Percentiles rank a stretch among this genome's conserved stretches.
phyloP scores from a whole-genome alignment of 2,113 vertebrate genomes.

The Callipepla californica region DNA sequence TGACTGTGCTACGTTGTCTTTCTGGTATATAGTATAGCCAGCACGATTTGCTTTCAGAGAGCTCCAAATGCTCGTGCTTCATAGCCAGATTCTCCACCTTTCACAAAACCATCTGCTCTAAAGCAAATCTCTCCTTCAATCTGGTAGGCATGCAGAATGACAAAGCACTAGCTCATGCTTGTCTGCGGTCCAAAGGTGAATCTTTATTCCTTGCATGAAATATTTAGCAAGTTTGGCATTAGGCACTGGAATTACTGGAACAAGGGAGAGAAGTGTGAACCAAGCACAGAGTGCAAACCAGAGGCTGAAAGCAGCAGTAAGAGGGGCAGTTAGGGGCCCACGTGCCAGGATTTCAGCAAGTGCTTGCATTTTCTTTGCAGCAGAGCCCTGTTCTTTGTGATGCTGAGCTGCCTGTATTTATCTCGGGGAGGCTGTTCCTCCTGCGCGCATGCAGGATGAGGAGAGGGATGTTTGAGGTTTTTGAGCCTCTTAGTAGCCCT shows the following conservation, averaged over 20 bases:
- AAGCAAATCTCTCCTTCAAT: not conserved
- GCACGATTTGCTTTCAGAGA: accelerated
- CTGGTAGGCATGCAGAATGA: accelerated
- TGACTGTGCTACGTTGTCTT: not conserved
- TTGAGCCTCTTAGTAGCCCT: not conserved
- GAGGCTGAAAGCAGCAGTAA: not conserved
- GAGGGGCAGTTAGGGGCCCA: not conserved
- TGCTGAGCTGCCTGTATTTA: accelerated
- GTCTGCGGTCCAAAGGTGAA: not conserved
- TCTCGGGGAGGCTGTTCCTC: not conserved
- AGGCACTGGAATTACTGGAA: not conserved
- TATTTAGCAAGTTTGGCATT: not conserved
- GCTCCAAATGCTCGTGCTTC: accelerated
- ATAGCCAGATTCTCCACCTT: not conserved
- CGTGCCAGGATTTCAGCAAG: not conserved
- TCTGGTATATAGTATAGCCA: accelerated
- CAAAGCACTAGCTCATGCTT: accelerated
- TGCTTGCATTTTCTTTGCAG: not conserved
- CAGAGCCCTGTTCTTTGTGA: not conserved
- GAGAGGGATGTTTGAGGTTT: not conserved
- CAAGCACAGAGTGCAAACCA: accelerated
- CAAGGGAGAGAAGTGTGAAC: not conserved
- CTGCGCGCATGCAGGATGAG: not conserved
- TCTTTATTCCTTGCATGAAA: not conserved
- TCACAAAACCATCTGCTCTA: not conserved